phyloP scores from a whole-genome alignment of 2,888 invertebrate species.

The Halictus ligatus region DNA sequence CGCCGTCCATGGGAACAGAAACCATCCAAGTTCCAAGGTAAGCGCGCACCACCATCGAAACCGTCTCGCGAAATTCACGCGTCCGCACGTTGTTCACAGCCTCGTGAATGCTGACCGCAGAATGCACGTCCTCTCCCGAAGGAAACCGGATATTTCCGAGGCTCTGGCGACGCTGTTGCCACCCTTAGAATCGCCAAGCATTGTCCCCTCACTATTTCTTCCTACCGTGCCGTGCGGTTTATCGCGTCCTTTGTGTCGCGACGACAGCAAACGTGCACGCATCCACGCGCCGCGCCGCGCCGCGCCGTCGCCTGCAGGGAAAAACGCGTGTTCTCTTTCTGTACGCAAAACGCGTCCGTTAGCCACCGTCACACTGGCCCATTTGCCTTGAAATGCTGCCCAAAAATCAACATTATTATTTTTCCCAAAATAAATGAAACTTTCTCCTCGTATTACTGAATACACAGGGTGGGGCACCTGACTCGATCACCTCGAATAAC shows the following conservation, averaged over 20 bases:
- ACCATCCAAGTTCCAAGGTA: slow-evolving; percentile 68
- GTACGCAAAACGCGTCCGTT: background rate
- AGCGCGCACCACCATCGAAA: slow-evolving; percentile 26
- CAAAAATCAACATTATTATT: too few species aligned
- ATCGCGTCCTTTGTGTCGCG: slow-evolving; percentile 26
- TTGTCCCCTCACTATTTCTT: slow-evolving; percentile 68
- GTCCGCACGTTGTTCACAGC: slow-evolving; percentile 11
- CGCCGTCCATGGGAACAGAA: slow-evolving; percentile 72
- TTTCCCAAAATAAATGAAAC: too few species aligned
- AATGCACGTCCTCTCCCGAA: slow-evolving; percentile 74
- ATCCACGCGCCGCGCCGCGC: background rate
- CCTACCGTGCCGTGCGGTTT: slow-evolving; percentile 57
- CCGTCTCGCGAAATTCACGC: slow-evolving; percentile 64
- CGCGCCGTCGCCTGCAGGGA: background rate
- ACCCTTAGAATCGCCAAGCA: slow-evolving; percentile 49
- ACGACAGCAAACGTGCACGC: slow-evolving; percentile 50
- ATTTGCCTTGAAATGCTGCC: too few species aligned
- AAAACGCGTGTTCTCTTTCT: background rate
- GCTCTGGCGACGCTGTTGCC: slow-evolving; percentile 56
- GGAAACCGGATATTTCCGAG: slow-evolving; percentile 81
- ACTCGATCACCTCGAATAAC: too few species aligned
- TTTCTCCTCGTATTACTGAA: too few species aligned
- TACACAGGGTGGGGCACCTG: too few species aligned
- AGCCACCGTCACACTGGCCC: too few species aligned
- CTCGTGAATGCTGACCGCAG: slow-evolving; percentile 66